A percentile compares a stretch with the other conserved stretches of the same genome.
Evolutionary conservation across 2,797 vertebrate genomes (phyloP).

Genomic region (Microchirus variegatus): DNA sequence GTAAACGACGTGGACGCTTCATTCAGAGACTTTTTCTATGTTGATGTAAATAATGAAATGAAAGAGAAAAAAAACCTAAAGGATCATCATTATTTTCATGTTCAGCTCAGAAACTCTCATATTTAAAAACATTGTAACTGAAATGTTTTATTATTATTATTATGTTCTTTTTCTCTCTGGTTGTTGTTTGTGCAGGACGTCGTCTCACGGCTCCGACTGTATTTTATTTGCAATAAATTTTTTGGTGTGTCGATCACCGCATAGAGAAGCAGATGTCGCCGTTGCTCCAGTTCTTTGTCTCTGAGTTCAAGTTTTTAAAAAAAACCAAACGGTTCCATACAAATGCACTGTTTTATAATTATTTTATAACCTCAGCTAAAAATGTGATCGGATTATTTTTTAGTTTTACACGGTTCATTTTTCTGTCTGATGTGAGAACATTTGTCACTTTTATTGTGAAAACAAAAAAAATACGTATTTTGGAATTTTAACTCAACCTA

Average conservation of each 20-base stretch:
- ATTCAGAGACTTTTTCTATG: constrained; percentile 52
- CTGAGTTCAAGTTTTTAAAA: too few species aligned
- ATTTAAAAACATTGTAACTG: constrained; percentile 28
- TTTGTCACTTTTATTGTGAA: too few species aligned
- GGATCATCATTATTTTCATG: constrained; percentile 28
- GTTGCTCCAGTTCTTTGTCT: background rate
- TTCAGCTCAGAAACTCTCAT: constrained; percentile 9
- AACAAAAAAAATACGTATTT: too few species aligned
- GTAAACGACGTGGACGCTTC: constrained; percentile 49
- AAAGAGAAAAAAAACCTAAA: background rate
- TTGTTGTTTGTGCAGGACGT: constrained; percentile 57
- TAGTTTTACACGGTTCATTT: too few species aligned
- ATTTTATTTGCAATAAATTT: constrained; percentile 79
- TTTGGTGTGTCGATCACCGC: constrained; percentile 71
- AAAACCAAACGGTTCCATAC: too few species aligned
- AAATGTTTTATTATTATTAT: constrained; percentile 35
- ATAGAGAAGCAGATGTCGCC: constrained; percentile 54
- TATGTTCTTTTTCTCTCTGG: constrained; percentile 42
- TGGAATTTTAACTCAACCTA: too few species aligned
- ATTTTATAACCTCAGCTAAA: too few species aligned
- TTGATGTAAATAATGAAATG: constrained; percentile 42
- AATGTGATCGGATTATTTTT: too few species aligned
- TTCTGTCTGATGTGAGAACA: too few species aligned
- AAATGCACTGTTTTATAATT: too few species aligned
- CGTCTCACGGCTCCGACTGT: constrained; percentile 38